phyloP scores from a whole-genome alignment of 2,113 vertebrate species.

The Tringa solitaria region DNA sequence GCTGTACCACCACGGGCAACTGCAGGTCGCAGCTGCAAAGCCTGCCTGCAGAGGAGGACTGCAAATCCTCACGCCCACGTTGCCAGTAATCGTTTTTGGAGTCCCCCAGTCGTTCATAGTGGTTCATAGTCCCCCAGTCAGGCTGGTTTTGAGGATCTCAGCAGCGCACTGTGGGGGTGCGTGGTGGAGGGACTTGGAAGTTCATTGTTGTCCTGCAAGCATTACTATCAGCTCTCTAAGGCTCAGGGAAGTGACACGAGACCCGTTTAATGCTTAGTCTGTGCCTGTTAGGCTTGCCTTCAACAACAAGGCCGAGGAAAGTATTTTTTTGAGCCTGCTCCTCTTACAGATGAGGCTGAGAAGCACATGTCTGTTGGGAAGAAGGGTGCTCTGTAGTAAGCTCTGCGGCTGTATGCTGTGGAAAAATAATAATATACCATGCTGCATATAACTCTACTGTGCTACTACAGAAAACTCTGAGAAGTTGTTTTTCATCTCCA shows the following conservation, averaged over 20 bases:
- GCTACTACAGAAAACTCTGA: background rate
- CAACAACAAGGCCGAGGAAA: background rate
- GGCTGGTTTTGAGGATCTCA: background rate
- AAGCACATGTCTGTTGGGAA: background rate
- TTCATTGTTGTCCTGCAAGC: background rate
- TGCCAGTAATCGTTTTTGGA: background rate
- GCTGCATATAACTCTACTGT: background rate
- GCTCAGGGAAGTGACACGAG: background rate
- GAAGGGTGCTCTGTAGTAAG: background rate
- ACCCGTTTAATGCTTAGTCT: background rate
- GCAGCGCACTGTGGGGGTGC: fast-evolving
- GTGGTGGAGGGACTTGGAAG: background rate
- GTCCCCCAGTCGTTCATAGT: too few relatives aligned
- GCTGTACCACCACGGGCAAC: fast-evolving
- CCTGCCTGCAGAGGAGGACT: background rate
- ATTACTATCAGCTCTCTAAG: fast-evolving
- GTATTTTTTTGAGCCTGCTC: background rate
- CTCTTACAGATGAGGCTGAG: background rate
- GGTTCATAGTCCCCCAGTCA: background rate
- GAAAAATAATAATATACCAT: background rate
- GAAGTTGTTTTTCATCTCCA: background rate
- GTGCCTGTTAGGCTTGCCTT: background rate
- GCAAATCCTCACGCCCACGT: background rate
- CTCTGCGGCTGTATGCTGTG: background rate
- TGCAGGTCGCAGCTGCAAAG: background rate